Conservation (phyloP, 2,113 vertebrate genomes). For the Neofelis nebulosa region DNA sequence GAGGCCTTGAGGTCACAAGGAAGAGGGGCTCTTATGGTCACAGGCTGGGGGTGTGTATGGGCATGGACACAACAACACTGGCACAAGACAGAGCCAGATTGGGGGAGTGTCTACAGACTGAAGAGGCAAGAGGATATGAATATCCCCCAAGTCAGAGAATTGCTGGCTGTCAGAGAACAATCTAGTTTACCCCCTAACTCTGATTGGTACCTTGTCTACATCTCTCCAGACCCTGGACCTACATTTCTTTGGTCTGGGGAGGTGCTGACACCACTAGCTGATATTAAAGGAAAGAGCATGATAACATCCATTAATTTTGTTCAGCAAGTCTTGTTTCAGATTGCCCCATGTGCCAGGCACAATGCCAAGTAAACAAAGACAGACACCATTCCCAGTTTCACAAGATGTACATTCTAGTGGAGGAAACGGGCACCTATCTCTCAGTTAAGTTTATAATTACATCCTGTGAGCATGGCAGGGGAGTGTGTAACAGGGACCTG, state of each 20-base stretch:
- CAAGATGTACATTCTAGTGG: not conserved
- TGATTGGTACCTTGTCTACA: not conserved
- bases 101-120: not conserved
- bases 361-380: not conserved
- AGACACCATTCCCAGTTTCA: not conserved
- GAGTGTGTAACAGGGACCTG: not conserved
- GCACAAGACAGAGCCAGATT: not conserved
- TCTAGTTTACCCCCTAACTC: not conserved
- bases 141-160: not conserved
- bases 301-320: not conserved
- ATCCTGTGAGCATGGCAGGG: not conserved
- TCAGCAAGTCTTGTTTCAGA: not conserved
- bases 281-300: not conserved
- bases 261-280: not conserved
- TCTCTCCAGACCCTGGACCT: not conserved
- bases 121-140: not conserved
- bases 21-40: not conserved
- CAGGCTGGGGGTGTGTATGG: too few relatives aligned
- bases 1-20: not conserved
- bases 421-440: not conserved
- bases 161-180: not conserved
- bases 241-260: not conserved
- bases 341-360: not conserved
- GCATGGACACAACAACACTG: not conserved
- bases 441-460: not conserved